Conservation (phyloP, 2,888 invertebrate genomes). For the Megastigmus dorsalis region DNA sequence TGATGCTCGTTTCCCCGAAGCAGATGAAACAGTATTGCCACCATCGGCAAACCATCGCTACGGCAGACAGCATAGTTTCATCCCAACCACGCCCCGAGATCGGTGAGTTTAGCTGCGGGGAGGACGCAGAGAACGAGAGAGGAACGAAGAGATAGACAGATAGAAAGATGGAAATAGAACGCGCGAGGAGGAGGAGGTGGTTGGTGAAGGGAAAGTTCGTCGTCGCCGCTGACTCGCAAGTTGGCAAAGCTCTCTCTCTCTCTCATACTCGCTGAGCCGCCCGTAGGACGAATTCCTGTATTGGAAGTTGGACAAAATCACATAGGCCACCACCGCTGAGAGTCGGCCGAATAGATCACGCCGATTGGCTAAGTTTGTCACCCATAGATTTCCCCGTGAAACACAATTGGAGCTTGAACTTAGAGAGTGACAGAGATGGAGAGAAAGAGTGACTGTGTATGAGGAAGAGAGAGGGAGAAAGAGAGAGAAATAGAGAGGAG, state of each 20-base stretch:
- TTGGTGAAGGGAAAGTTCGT: slow-evolving; percentile 28
- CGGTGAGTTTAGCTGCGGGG: slow-evolving; percentile 8
- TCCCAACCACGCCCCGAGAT: slow-evolving; percentile 31
- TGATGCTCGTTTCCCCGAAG: background rate
- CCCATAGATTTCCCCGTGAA: slow-evolving; percentile 14
- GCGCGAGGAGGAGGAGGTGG: slow-evolving; percentile 18
- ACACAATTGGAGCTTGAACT: too few species aligned
- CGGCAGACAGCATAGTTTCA: background rate
- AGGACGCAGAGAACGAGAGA: background rate
- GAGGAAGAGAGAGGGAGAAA: too few species aligned
- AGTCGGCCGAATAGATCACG: slow-evolving; percentile 39
- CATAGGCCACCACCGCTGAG: slow-evolving; percentile 8
- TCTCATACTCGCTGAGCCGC: background rate
- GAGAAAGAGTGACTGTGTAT: too few species aligned
- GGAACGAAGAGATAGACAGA: slow-evolving; percentile 9
- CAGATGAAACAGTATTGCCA: background rate
- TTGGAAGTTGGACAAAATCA: slow-evolving; percentile 48
- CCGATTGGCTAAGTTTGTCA: slow-evolving; percentile 52
- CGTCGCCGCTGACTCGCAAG: slow-evolving; percentile 17
- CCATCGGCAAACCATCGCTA: background rate
- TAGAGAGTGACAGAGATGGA: too few species aligned
- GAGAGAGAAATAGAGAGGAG: background rate
- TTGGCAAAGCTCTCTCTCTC: slow-evolving; percentile 23
- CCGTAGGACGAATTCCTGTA: slow-evolving; percentile 30
- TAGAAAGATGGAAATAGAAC: slow-evolving; percentile 42